phyloP scores from a whole-genome alignment of 2,797 vertebrate species.

The Labroides dimidiatus region DNA sequence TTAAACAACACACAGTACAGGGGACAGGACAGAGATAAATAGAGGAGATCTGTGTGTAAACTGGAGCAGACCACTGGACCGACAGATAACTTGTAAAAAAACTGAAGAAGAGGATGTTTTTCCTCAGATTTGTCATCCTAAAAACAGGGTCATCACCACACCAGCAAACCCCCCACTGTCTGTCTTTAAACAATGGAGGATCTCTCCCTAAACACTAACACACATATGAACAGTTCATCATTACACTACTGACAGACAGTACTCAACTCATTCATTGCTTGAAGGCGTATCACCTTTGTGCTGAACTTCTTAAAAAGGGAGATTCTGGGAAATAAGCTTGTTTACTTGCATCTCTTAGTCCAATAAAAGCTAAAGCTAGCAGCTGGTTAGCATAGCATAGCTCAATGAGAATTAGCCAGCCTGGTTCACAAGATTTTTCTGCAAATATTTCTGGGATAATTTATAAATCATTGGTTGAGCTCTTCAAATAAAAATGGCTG shows the following conservation, averaged over 20 bases:
- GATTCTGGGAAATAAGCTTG: not conserved
- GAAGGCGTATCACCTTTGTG: constrained; percentile 10
- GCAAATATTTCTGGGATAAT: not conserved
- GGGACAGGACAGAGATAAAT: constrained; percentile 44
- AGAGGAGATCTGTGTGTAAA: constrained; percentile 56
- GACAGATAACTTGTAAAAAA: constrained; percentile 9
- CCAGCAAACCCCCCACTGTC: constrained; percentile 2
- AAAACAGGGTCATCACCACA: constrained; percentile 1
- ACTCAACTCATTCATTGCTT: constrained; percentile 25
- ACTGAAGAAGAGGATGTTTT: constrained; percentile 38
- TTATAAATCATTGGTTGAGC: not conserved
- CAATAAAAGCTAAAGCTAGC: not conserved
- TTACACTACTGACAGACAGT: constrained; percentile 41
- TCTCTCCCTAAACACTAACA: constrained; percentile 40
- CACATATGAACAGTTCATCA: constrained; percentile 45
- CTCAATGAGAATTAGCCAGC: not conserved
- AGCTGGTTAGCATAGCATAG: not conserved
- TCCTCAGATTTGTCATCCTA: constrained; percentile 18
- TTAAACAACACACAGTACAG: constrained; percentile 48
- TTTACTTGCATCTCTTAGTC: not conserved
- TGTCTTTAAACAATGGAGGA: constrained; percentile 19
- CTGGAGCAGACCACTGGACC: constrained; percentile 80
- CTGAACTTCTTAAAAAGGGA: not conserved
- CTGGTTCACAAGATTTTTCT: not conserved
- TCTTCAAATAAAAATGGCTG: not conserved